Evolutionary conservation across 2,797 vertebrate species (phyloP).

Genomic region (Siniperca scherzeri): DNA sequence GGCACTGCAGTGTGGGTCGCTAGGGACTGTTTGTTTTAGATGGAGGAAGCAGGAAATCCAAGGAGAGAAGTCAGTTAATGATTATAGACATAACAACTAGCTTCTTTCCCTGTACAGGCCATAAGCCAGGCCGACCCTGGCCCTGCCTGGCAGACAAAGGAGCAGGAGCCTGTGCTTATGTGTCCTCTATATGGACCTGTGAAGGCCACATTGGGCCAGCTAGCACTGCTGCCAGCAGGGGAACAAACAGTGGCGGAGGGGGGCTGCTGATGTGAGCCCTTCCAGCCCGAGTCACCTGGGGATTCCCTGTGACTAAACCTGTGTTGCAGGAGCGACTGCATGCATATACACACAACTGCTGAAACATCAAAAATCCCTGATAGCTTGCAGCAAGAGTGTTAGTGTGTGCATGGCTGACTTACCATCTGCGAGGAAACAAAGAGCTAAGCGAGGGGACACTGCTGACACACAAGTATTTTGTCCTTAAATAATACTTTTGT

Average conservation of each 20-base stretch:
- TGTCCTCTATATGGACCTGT: conserved; percentile 69
- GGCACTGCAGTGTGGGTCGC: conserved; percentile 64
- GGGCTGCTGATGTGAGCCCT: conserved; percentile 48
- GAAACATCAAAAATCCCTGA: conserved; percentile 67
- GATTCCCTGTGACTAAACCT: conserved; percentile 73
- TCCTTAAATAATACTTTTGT: conserved; percentile 46
- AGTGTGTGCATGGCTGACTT: conserved; percentile 49
- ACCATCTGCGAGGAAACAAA: conserved; percentile 56
- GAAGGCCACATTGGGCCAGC: conserved; percentile 65
- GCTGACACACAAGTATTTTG: conserved; percentile 54
- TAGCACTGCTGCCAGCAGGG: conserved; percentile 33
- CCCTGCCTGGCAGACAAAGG: conserved; percentile 49
- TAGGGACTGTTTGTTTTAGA: conserved; percentile 82
- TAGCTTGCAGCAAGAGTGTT: conserved; percentile 59
- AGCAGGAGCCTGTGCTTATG: conserved; percentile 37
- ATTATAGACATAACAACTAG: conserved; percentile 84
- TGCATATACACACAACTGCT: conserved; percentile 64
- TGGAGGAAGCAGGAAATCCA: conserved; percentile 83
- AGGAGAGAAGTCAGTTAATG: conserved; percentile 84
- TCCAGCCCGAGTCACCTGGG: conserved; percentile 65
- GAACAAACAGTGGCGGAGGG: conserved; percentile 50
- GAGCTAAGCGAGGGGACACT: conserved; percentile 34
- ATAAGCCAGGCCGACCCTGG: conserved; percentile 67
- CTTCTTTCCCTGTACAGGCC: conserved; percentile 68
- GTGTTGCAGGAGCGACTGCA: conserved; percentile 54